These are phyloP conservation scores for Poeciliopsis prolifica DNA, from an alignment of 2,113 vertebrate species.

Conservation along the genomic window DNA sequence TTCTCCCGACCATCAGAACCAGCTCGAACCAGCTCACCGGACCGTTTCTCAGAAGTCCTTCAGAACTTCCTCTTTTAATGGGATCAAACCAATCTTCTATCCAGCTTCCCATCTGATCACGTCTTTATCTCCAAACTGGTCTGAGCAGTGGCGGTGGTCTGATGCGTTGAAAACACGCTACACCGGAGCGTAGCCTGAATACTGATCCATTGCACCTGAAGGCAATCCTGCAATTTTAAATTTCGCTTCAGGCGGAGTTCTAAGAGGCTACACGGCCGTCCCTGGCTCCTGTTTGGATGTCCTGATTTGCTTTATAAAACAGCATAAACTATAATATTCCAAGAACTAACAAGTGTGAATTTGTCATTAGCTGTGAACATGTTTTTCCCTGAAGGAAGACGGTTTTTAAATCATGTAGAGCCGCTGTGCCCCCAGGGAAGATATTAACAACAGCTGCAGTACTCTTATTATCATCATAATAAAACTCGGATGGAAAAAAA, in stretches of 20 bases:
- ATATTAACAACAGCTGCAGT: constrained; percentile 9
- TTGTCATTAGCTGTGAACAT: constrained; percentile 29
- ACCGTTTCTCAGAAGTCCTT: constrained; percentile 31
- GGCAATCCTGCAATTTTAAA: constrained; percentile 53
- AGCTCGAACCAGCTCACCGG: constrained; percentile 2
- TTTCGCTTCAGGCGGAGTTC: constrained; percentile 42
- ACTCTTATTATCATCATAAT: constrained; percentile 33
- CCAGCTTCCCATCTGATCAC: constrained; percentile 32
- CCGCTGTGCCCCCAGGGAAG: constrained; percentile 15
- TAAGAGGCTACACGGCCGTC: constrained; percentile 3
- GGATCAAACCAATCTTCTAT: constrained; percentile 72
- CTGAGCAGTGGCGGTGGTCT: constrained; percentile 15
- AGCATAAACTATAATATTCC: constrained; percentile 35
- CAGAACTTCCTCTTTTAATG: constrained; percentile 57
- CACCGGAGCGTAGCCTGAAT: constrained; percentile 21
- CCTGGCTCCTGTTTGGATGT: constrained; percentile 19
- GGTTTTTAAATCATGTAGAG: constrained; percentile 34
- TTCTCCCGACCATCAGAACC: background rate
- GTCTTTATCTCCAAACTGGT: constrained; percentile 41
- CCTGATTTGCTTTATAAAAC: constrained; percentile 27
- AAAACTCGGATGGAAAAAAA: constrained; percentile 2
- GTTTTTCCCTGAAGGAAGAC: constrained; percentile 37
- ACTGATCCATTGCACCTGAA: constrained; percentile 36
- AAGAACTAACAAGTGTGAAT: constrained; percentile 26
- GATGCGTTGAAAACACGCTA: constrained; percentile 37